These are phyloP conservation scores for Doris montereyensis DNA, from an alignment of 2,888 invertebrate species.

Conservation along the genomic window DNA sequence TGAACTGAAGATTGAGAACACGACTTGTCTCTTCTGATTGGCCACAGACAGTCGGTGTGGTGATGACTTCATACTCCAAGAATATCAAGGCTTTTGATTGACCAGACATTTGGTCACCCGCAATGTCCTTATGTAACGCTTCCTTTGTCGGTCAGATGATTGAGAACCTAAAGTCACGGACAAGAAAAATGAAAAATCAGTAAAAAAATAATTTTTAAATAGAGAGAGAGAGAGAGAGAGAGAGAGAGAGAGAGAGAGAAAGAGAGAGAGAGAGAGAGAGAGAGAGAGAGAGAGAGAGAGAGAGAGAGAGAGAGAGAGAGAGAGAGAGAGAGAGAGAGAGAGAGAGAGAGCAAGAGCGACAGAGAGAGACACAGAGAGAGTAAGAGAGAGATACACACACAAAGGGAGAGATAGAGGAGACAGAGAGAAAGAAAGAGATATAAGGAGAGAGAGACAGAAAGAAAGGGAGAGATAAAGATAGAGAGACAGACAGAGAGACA, in stretches of 20 bases:
- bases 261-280: neutral
- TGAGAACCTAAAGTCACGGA: too few relatives aligned
- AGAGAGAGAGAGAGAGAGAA: neutral
- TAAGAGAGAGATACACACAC: neutral
- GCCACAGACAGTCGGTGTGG: conserved; percentile 71
- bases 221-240: neutral
- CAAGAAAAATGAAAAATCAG: too few relatives aligned
- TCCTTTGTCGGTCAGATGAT: too few relatives aligned
- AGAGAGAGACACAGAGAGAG: neutral
- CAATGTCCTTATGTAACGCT: too few relatives aligned
- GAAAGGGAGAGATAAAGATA: too few relatives aligned
- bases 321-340: neutral
- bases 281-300: neutral
- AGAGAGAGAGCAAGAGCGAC: neutral
- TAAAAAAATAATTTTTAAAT: too few relatives aligned
- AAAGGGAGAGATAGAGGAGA: too few relatives aligned
- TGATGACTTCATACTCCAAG: conserved; percentile 86
- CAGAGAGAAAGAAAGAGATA: too few relatives aligned
- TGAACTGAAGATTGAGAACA: conserved; percentile 91
- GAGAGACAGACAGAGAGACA: too few relatives aligned
- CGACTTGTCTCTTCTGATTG: conserved; percentile 75
- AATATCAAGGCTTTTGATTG: conserved; percentile 76
- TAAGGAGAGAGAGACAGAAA: too few relatives aligned
- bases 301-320: neutral
- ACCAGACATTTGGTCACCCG: too few relatives aligned